These are phyloP conservation scores for Euphydryas editha DNA, from an alignment of 2,888 invertebrate species.

Conservation along the genomic window DNA sequence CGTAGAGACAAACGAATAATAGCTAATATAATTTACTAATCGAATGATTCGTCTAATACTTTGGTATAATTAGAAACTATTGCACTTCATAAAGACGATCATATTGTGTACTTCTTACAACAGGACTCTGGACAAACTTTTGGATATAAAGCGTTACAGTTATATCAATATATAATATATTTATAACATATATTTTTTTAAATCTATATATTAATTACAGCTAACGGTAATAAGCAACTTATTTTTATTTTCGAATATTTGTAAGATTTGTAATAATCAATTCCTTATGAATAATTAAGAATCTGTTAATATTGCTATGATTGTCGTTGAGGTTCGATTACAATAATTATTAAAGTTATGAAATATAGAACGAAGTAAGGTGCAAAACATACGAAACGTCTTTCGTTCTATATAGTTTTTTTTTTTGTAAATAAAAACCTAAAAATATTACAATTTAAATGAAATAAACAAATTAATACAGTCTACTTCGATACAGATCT, in stretches of 20 bases:
- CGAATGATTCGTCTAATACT: background rate
- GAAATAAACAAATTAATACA: background rate
- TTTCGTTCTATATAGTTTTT: background rate
- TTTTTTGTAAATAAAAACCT: background rate
- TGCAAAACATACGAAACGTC: background rate
- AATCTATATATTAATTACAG: background rate
- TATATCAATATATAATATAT: background rate
- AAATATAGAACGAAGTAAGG: background rate
- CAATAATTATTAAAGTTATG: background rate
- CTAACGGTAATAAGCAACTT: constrained; percentile 3
- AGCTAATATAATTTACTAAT: background rate
- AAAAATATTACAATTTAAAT: too few species aligned
- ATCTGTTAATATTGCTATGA: constrained; percentile 10
- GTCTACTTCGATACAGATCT: background rate
- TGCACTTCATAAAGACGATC: background rate
- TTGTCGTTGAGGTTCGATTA: constrained; percentile 12
- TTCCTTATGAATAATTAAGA: constrained; percentile 20
- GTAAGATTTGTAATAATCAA: constrained; percentile 18
- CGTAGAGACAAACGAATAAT: background rate
- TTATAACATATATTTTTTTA: background rate
- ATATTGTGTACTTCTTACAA: background rate
- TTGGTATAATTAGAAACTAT: constrained; percentile 4
- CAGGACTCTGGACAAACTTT: background rate
- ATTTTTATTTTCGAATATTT: background rate
- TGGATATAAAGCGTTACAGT: constrained; percentile 9